Conservation (phyloP, 2,113 vertebrate genomes). For the Acanthochromis polyacanthus region DNA sequence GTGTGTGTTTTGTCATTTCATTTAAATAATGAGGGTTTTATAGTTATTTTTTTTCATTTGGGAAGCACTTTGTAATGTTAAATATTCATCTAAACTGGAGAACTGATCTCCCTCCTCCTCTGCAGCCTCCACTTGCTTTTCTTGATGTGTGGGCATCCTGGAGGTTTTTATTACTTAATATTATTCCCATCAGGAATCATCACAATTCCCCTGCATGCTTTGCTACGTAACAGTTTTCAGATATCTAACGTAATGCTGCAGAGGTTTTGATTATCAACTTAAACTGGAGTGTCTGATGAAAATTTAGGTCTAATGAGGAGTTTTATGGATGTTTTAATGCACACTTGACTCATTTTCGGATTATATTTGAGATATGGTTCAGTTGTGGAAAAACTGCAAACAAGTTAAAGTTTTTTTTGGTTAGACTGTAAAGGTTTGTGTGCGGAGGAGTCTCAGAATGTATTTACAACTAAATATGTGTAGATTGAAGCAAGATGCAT, state of each 20-base stretch:
- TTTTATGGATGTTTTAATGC: neutral
- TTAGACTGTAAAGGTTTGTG: neutral
- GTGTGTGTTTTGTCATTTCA: too few relatives aligned
- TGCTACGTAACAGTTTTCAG: neutral
- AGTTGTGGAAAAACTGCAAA: neutral
- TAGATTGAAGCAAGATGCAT: neutral
- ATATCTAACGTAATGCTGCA: neutral
- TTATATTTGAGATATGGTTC: neutral
- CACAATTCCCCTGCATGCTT: slow-evolving; percentile 1
- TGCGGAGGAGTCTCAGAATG: neutral
- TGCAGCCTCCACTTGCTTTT: slow-evolving; percentile 5
- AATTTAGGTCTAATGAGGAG: too few relatives aligned
- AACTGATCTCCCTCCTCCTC: neutral
- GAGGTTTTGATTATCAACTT: neutral
- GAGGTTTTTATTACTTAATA: slow-evolving; percentile 11
- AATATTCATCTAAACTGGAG: neutral
- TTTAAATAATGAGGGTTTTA: too few relatives aligned
- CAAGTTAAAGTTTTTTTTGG: neutral
- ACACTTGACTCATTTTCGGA: neutral
- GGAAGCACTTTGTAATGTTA: too few relatives aligned
- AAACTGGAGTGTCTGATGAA: neutral
- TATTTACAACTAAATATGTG: too few relatives aligned
- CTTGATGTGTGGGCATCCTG: slow-evolving; percentile 8
- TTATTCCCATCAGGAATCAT: slow-evolving; percentile 15
- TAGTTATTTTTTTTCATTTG: too few relatives aligned